Percentiles rank a stretch among this genome's conserved stretches.
phyloP scores from a whole-genome alignment of 2,888 invertebrate genomes.

The Drosophila antonietae region DNA sequence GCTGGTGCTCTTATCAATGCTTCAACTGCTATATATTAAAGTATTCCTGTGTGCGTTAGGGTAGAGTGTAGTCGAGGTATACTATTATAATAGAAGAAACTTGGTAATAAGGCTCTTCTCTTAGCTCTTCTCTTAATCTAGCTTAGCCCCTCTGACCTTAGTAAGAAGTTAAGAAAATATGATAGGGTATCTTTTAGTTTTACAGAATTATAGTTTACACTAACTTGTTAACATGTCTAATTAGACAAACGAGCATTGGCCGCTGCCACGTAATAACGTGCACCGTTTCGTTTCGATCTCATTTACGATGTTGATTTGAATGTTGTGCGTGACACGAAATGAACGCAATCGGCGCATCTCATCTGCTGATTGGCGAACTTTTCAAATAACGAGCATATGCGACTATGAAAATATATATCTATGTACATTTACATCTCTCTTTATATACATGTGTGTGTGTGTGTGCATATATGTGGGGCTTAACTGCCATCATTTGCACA shows the following conservation, averaged over 20 bases:
- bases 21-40: neutral
- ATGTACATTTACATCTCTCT: neutral
- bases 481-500: constrained; percentile 54
- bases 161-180: neutral
- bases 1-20: neutral
- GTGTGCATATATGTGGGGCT: neutral
- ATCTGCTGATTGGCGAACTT: constrained; percentile 55
- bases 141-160: neutral
- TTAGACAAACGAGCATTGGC: constrained; percentile 44
- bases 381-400: constrained; percentile 54
- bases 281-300: constrained; percentile 56
- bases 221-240: constrained; percentile 41
- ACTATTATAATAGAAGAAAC: neutral
- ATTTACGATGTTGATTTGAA: constrained; percentile 53
- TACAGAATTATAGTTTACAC: neutral
- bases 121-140: no score
- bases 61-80: neutral
- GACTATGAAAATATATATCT: constrained; percentile 38
- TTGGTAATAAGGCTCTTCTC: no score
- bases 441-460: neutral
- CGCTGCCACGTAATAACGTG: constrained; percentile 27
- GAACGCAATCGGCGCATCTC: constrained; percentile 45
- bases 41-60: neutral
- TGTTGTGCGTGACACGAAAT: constrained; percentile 43
- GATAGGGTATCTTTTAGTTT: neutral